Percentiles rank a stretch among this genome's conserved stretches.
Evolutionary conservation across 2,797 vertebrate genomes (phyloP).

Genomic region (Sparidentex hasta): DNA sequence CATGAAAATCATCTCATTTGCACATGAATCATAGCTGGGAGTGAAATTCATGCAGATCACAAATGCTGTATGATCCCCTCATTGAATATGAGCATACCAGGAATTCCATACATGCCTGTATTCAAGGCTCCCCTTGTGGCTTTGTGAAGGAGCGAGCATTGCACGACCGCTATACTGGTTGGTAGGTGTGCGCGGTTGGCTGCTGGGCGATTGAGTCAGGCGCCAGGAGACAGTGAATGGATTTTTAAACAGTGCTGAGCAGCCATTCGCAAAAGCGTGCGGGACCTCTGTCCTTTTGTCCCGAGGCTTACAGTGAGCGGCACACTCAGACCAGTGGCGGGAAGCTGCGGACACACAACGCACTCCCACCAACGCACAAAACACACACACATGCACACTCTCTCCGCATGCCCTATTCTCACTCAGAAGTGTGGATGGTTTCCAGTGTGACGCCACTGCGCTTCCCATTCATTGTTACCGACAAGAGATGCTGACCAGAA

Average conservation of each 20-base stretch:
- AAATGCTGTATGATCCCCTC: not conserved
- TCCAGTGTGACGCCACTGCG: slow-evolving; percentile 82
- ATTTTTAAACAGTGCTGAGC: slow-evolving; percentile 82
- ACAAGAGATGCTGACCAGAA: slow-evolving; percentile 87
- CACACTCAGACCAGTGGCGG: slow-evolving; percentile 75
- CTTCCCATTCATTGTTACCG: slow-evolving; percentile 83
- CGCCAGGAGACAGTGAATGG: slow-evolving; percentile 72
- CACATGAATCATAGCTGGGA: slow-evolving; percentile 26
- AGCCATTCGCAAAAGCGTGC: slow-evolving; percentile 81
- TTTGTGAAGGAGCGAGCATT: slow-evolving; percentile 55
- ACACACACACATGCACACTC: slow-evolving; percentile 77
- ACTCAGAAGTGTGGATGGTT: slow-evolving; percentile 85
- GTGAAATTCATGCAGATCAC: slow-evolving; percentile 29
- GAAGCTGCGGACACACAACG: slow-evolving; percentile 72
- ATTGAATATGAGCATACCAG: slow-evolving; percentile 53
- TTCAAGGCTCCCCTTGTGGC: slow-evolving; percentile 45
- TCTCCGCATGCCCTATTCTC: slow-evolving; percentile 78
- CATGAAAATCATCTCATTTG: slow-evolving; percentile 47
- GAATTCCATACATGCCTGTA: slow-evolving; percentile 60
- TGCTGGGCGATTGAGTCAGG: slow-evolving; percentile 63
- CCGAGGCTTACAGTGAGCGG: slow-evolving; percentile 79
- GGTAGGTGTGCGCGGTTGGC: slow-evolving; percentile 29
- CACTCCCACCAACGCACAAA: slow-evolving; percentile 61
- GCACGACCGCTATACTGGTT: slow-evolving; percentile 39
- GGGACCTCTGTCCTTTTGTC: slow-evolving; percentile 85